These are phyloP conservation scores for Embidobia sp. DNA, from an alignment of 2,888 invertebrate genomes.

Conservation along the genomic window DNA sequence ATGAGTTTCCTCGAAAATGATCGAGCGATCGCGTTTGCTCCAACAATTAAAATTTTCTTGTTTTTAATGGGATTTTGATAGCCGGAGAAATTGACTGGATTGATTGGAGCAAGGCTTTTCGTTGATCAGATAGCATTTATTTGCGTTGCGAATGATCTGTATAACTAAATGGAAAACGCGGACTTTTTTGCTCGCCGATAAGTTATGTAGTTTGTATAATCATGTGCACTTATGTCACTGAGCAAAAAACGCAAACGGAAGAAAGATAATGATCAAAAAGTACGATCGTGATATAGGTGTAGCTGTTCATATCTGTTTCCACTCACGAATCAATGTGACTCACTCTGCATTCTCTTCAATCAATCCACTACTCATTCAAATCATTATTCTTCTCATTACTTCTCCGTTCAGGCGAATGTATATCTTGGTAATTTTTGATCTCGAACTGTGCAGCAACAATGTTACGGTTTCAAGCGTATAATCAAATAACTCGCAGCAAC, in stretches of 20 bases:
- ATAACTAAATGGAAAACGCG: too few relatives aligned
- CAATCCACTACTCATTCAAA: constrained; percentile 40
- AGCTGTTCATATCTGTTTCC: constrained; percentile 51
- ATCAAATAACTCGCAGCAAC: too few relatives aligned
- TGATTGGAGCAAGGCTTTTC: too few relatives aligned
- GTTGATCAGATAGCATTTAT: too few relatives aligned
- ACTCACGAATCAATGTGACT: constrained; percentile 52
- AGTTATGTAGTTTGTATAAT: constrained; percentile 3
- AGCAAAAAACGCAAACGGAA: constrained; percentile 35
- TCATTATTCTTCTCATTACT: constrained; percentile 51
- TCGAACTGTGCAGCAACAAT: too few relatives aligned
- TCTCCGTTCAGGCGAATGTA: constrained; percentile 29
- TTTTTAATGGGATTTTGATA: too few relatives aligned
- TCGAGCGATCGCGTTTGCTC: too few relatives aligned
- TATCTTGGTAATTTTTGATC: constrained; percentile 16
- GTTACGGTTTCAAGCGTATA: too few relatives aligned
- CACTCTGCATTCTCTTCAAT: constrained; percentile 53
- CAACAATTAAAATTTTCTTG: too few relatives aligned
- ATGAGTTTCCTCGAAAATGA: too few relatives aligned
- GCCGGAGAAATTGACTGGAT: too few relatives aligned
- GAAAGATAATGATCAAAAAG: constrained; percentile 42
- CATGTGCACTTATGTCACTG: constrained; percentile 10
- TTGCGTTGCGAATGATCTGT: too few relatives aligned
- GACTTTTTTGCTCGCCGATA: not conserved
- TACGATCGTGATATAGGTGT: constrained; percentile 13